Evolutionary conservation across 2,888 invertebrate species (phyloP).

Genomic region (Hedya salicella): DNA sequence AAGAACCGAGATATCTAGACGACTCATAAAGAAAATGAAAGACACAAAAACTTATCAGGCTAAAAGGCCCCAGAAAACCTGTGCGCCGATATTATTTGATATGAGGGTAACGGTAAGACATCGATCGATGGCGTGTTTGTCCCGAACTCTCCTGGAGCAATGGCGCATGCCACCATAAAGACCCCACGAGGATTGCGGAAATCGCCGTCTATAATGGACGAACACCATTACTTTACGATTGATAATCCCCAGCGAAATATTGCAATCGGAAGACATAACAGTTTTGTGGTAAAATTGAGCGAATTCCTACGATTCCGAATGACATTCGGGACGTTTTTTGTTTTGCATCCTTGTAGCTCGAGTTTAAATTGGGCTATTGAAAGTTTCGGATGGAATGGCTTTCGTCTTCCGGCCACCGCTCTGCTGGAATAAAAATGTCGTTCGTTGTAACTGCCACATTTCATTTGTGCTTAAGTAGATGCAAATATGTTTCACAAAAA

Average conservation of each 20-base stretch:
- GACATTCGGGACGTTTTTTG: conserved; percentile 37
- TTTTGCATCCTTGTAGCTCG: conserved; percentile 41
- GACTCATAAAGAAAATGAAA: conserved; percentile 14
- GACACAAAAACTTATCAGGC: conserved; percentile 19
- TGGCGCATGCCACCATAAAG: conserved; percentile 82
- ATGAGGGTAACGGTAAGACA: conserved; percentile 33
- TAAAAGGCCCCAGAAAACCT: conserved; percentile 34
- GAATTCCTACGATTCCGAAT: conserved; percentile 55
- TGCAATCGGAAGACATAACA: conserved; percentile 82
- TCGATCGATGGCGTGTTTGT: conserved; percentile 47
- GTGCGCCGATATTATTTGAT: conserved; percentile 38
- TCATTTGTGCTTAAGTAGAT: conserved; percentile 27
- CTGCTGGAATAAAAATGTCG: conserved; percentile 35
- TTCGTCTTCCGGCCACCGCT: conserved; percentile 42
- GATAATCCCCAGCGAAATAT: conserved; percentile 82
- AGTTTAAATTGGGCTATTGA: conserved; percentile 42
- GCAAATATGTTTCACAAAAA: conserved; percentile 16
- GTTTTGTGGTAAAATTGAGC: conserved; percentile 83
- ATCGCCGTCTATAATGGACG: conserved; percentile 82
- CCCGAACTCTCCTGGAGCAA: conserved; percentile 52
- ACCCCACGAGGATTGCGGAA: conserved; percentile 76
- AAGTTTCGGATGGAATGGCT: conserved; percentile 39
- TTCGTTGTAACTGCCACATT: conserved; percentile 19
- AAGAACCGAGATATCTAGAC: conserved; percentile 10
- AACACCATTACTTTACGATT: conserved; percentile 83